These are phyloP conservation scores for Adelognathus sp. DNA, from an alignment of 2,888 invertebrate species.

Conservation along the genomic window DNA sequence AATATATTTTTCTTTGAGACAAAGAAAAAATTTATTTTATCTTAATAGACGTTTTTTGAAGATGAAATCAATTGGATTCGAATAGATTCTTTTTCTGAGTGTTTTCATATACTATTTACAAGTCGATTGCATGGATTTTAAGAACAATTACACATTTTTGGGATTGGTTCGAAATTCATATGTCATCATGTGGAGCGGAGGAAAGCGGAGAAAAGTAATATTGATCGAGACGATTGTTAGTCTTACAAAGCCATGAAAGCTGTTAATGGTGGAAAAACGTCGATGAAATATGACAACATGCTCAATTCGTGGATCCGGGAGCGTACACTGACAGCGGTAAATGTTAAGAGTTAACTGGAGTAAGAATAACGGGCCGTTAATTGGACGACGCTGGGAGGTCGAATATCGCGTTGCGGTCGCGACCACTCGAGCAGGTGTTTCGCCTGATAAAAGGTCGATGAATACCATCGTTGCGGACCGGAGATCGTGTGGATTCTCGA, in stretches of 20 bases:
- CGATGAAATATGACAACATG: too few species aligned
- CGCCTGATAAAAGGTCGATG: not conserved
- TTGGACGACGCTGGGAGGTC: not conserved
- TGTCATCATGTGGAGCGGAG: too few species aligned
- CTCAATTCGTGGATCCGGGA: not conserved
- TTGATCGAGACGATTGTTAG: too few species aligned
- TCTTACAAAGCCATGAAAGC: too few species aligned
- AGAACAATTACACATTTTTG: not conserved
- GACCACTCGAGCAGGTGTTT: conserved; percentile 2
- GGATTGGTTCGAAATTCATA: not conserved
- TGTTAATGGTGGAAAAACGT: not conserved
- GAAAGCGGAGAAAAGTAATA: too few species aligned
- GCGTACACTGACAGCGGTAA: not conserved
- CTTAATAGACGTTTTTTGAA: too few species aligned
- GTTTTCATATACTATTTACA: not conserved
- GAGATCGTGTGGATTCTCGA: conserved; percentile 14
- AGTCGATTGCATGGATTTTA: not conserved
- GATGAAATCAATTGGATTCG: too few species aligned
- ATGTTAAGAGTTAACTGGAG: not conserved
- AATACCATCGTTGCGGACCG: conserved; percentile 6
- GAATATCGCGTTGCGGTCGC: not conserved
- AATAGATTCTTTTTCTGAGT: not conserved
- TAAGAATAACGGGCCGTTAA: not conserved
- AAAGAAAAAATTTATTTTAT: too few species aligned
- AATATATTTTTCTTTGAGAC: too few species aligned